A percentile compares a stretch with the other conserved stretches of the same genome.
phyloP scores from a whole-genome alignment of 2,797 vertebrate species.

The Eupleurogrammus muticus region DNA sequence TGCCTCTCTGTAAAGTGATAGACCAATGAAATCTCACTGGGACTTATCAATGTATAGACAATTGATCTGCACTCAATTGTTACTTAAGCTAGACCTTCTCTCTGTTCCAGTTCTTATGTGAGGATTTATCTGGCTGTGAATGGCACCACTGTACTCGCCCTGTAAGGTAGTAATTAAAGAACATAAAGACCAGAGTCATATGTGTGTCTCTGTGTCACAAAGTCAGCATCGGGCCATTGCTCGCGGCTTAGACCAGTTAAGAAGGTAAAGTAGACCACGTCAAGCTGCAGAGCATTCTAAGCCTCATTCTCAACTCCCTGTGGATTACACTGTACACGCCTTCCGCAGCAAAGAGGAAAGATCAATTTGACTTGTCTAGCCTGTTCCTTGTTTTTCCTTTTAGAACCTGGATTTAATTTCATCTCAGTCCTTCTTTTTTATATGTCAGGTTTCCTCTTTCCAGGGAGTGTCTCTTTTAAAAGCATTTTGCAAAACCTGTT shows the following conservation, averaged over 20 bases:
- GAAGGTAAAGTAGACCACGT: conserved; percentile 79
- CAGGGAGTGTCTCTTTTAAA: background rate
- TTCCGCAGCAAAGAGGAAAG: conserved; percentile 50
- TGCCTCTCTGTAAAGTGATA: background rate
- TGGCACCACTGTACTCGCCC: background rate
- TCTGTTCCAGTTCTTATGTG: background rate
- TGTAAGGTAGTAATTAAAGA: conserved; percentile 18
- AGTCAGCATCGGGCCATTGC: conserved; percentile 36
- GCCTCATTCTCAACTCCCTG: conserved; percentile 45
- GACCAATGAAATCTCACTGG: background rate
- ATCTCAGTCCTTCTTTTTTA: background rate
- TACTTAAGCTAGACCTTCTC: background rate
- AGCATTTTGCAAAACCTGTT: background rate
- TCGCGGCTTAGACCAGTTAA: conserved; percentile 71
- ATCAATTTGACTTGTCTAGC: conserved; percentile 37
- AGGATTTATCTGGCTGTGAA: background rate
- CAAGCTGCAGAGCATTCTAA: conserved; percentile 57
- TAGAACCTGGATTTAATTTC: background rate
- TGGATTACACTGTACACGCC: conserved; percentile 61
- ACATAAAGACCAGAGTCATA: conserved; percentile 5
- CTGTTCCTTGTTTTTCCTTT: conserved; percentile 15
- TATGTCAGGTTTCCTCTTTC: background rate
- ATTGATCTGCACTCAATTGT: background rate
- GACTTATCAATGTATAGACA: background rate
- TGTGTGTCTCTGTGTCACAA: conserved; percentile 51